Evolutionary conservation across 2,888 invertebrate genomes (phyloP).

Genomic region (Archips xylosteana): DNA sequence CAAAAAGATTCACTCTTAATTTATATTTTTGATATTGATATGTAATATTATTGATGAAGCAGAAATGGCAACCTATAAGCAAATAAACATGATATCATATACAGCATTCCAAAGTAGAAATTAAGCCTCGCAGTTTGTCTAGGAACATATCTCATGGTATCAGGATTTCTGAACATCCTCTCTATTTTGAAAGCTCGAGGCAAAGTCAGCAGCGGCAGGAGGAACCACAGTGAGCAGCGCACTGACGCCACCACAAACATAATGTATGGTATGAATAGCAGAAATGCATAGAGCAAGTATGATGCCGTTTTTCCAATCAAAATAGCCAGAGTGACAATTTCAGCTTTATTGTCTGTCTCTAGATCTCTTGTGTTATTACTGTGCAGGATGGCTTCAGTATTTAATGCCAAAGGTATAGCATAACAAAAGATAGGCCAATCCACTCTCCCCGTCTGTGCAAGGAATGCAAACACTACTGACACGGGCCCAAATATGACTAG

Average conservation of each 20-base stretch:
- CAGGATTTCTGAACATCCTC: conserved; percentile 92
- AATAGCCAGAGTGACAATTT: conserved; percentile 98
- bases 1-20: conserved; percentile 42
- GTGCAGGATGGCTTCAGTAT: conserved; percentile 97
- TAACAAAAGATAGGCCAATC: conserved; percentile 96
- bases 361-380: conserved; percentile 97
- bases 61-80: conserved; percentile 87
- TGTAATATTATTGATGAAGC: conserved; percentile 56
- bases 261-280: conserved; percentile 96
- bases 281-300: conserved; percentile 94
- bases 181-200: conserved; percentile 96
- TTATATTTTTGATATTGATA: conserved; percentile 1
- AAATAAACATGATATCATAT: conserved; percentile 93
- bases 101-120: conserved; percentile 95
- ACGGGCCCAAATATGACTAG: conserved; percentile 97
- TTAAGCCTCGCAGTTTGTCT: conserved; percentile 96
- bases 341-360: conserved; percentile 94
- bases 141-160: conserved; percentile 93
- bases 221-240: conserved; percentile 94
- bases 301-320: conserved; percentile 96
- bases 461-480: conserved; percentile 96
- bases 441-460: conserved; percentile 96
- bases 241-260: conserved; percentile 94
- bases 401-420: conserved; percentile 96
- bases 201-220: conserved; percentile 94